Base-by-base conservation (phyloP, 2,113 vertebrate genomes). In the Mirza zaza region DNA sequence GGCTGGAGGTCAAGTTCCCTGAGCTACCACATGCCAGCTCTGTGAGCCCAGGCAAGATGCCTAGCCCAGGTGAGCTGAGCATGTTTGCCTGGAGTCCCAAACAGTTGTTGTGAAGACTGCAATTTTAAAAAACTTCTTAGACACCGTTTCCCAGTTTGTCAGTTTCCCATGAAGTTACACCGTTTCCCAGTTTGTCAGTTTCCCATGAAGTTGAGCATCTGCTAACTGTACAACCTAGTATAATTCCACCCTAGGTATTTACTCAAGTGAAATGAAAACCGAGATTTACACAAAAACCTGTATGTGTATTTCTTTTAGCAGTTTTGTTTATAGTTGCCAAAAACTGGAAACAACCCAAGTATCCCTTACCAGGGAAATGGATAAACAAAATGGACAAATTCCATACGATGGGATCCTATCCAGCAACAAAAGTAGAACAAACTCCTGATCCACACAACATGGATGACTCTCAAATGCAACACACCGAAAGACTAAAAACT, bases 401-500 rank as follows among this genome's bases (percentile, higher is more conserved):
- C 13, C 6, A 9, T 29, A 34, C 45, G 6, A 32, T 48, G 17
- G 50, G 59, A 18, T 29, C 25, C 68, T 67, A 4, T 21, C 18
- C 11, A 20, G 25, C 59, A 48, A 34, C 11, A 1, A 34, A 59
- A 71, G 68, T n/a, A 25, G 12, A 18, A 3, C 0, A 25, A 48
- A 27, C 7, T 67, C 5, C 2, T 18, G 59, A 45, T 25, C 25
- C 0, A 12, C 10, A 9, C 1, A 27, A 36, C 23, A 9, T 14
- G 9, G 39, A 42, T n/a, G 21, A 29, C 1, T 50, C 32, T 36
- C 75, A 39, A 17, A 17, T 8, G 1, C 17, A 8, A 18, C 36
- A 0, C 8, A 10, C 25, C 6, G 4, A 25, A 71, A 42, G 36
- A 11, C 27, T 21, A 6, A 3, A 1, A 15, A 32, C 13, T 32